Evolutionary conservation across 1,140 invertebrate genomes (phyloP), one percentile per base, ranked within the genome.

Genomic region (Phortica variegata): DNA sequence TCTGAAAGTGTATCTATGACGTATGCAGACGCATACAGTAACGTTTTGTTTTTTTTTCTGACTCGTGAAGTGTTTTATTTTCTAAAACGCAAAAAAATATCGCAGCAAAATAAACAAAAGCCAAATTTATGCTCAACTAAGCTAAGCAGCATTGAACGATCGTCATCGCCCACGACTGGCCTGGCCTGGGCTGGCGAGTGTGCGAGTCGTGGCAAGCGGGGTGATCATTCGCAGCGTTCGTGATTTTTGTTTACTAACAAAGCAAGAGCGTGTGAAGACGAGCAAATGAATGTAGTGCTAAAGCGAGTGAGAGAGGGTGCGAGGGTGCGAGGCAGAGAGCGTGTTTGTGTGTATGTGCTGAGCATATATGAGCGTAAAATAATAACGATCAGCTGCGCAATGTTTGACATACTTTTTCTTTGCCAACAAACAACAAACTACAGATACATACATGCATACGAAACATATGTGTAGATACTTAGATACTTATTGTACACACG

Each of bases 171-270:
- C n/a, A n/a, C n/a, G n/a, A n/a, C n/a, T n/a, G n/a, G n/a, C n/a
- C n/a, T n/a, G n/a, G n/a, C n/a, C n/a, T n/a, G n/a, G 12, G 26
- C 26, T 7, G 12, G 26, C 26, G 12, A 29, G 26, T 12, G 26
- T 7, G 26, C 26, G 26, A 29, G 26, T 29, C 6, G 26, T 29
- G 26, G 26, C 12, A 12, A 29, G 32, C 6, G 32, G 32, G 32
- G 26, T 29, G 26, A 23, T 66, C 62, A 66, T 68, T 62, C 59
- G 60, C 50, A 46, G 20, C 43, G 43, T 48, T 62, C 62, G 62
- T 66, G 62, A 59, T 60, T 47, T 66, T 66, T 66, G 62, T 66
- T 66, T 68, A 66, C 56, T 44, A 68, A 66, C 63, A 66, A 68
- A 56, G 26, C 42, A 43, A 21, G 23, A 23, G 9, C 12, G 23